Evolutionary conservation across 2,888 invertebrate genomes (phyloP).

Genomic region (Sylvicola cinctus): DNA sequence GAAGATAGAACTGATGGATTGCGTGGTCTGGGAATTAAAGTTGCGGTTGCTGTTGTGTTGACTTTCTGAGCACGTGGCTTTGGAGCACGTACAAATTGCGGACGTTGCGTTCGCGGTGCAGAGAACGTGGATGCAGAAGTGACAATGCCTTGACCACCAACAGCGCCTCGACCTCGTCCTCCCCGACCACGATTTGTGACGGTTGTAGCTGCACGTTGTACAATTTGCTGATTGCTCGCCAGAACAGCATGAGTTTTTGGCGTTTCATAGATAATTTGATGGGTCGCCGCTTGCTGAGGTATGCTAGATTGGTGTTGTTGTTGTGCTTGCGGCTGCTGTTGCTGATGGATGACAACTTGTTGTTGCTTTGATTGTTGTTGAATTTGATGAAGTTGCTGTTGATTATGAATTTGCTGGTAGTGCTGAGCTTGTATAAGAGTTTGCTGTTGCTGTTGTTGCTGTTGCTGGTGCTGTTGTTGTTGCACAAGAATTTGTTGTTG

Average conservation of each 20-base stretch:
- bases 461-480: constrained; percentile 4
- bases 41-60: constrained; percentile 14
- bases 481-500: constrained; percentile 7
- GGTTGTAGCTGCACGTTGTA: not conserved
- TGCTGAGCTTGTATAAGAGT: not conserved
- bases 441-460: constrained; percentile 15
- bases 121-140: too few species aligned
- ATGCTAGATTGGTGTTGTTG: not conserved
- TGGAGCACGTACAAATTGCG: constrained; percentile 1
- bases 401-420: constrained; percentile 29
- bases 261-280: too few species aligned
- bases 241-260: too few species aligned
- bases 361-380: not conserved
- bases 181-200: not conserved
- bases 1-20: too few species aligned
- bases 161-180: too few species aligned
- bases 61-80: constrained; percentile 18
- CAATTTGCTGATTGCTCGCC: too few species aligned
- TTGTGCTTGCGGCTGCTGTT: constrained; percentile 3
- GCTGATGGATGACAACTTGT: not conserved
- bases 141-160: too few species aligned
- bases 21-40: too few species aligned
- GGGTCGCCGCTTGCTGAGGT: not conserved
- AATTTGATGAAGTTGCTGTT: constrained; percentile 19
- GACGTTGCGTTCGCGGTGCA: too few species aligned